Percentiles rank a stretch among this genome's conserved stretches.
Evolutionary conservation across 2,113 vertebrate species (phyloP).

Genomic region (Meriones unguiculatus): DNA sequence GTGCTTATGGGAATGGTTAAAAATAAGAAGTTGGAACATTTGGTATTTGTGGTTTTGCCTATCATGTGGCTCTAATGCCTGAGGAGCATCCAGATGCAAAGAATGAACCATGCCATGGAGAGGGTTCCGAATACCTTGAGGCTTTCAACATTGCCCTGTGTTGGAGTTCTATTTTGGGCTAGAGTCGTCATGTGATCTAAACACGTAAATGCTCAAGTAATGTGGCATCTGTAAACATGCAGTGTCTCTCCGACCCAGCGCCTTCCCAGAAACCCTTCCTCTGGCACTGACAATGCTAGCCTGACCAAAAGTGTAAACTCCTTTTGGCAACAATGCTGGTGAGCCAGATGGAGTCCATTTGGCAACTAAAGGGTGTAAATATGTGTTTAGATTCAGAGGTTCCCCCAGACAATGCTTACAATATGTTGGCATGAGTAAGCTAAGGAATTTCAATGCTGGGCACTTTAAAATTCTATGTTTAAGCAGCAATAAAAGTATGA

Average conservation of each 20-base stretch:
- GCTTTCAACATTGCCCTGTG: background rate
- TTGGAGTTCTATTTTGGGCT: constrained; percentile 4
- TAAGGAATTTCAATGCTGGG: background rate
- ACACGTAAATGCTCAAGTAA: background rate
- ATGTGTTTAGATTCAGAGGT: constrained; percentile 51
- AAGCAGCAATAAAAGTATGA: constrained; percentile 7
- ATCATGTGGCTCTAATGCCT: constrained; percentile 36
- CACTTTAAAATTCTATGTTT: constrained; percentile 38
- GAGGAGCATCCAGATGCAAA: constrained; percentile 47
- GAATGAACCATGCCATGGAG: fast-evolving
- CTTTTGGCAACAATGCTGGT: background rate
- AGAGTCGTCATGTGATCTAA: background rate
- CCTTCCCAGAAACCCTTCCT: background rate
- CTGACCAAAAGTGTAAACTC: background rate
- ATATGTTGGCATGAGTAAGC: constrained; percentile 29
- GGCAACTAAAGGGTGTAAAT: constrained; percentile 74
- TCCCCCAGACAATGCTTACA: constrained; percentile 47
- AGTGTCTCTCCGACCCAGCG: background rate
- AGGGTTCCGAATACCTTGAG: background rate
- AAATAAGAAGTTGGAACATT: constrained; percentile 54
- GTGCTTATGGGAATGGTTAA: constrained; percentile 55
- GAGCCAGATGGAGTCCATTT: constrained; percentile 67
- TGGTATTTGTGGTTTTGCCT: constrained; percentile 54
- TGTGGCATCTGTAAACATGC: background rate
- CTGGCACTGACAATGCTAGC: background rate